Base-by-base conservation (phyloP, 2,888 invertebrate species). In the Pyrrhia umbra region DNA sequence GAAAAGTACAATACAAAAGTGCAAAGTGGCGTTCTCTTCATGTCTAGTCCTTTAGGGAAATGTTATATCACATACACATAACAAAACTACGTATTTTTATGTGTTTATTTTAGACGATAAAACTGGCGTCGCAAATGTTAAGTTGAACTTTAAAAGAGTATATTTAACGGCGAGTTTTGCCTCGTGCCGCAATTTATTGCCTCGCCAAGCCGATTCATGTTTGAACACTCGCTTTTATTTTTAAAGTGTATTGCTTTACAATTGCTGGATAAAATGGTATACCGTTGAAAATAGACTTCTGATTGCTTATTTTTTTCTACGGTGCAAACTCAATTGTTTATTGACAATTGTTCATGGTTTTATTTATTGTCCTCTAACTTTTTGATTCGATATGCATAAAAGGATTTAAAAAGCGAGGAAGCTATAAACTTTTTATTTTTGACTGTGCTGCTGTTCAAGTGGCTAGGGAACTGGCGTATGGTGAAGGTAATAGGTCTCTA, bases 91-190 rank as follows among this genome's bases (percentile, higher is more conserved):
- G 59, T 75, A 63, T 75, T 77, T 78, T 77, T 79, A 79, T 65
- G 68, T 75, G 78, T 81, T 80, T 82, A 79, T 83, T 84, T 83
- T 81, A 75, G 73, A 73, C 82, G 73, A 82, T 80, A 80, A 82
- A 83, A 67, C 79, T 70, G 75, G 67, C 71, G 59, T 79, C 70
- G 69, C 78, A 79, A 83, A 82, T 79, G 81, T 76, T 72, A 80
- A 84, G 66, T 81, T 85, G 72, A 81, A 84, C 82, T 84, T 84
- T 85, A 83, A 79, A 78, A 77, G 68, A 80, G 77, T 79, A 79
- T 75, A 82, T 76, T 80, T 79, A 83, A 82, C 75, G 76, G 77
- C 59, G 74, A 79, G 75, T 79, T 81, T 85, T 72, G 76, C 80
- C 73, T 69, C 70, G 74, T 68, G 73, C 68, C 71, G 75, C 74